Evolutionary conservation across 1,140 invertebrate genomes (phyloP).

Genomic region (Diplogasteroides magnus): DNA sequence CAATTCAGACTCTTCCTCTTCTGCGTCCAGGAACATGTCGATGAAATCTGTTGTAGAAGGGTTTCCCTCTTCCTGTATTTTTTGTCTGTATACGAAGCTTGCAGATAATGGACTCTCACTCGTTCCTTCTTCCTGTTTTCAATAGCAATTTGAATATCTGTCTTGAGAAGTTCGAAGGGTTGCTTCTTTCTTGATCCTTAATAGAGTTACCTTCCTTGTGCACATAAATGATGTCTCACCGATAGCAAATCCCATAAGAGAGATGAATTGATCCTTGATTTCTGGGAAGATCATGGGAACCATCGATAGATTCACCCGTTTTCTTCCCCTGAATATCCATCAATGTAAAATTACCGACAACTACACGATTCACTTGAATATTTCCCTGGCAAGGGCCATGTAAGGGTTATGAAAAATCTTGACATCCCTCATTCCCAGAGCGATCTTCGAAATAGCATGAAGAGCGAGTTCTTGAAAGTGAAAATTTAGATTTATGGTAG

Average conservation of each 20-base stretch:
- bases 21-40: slow-evolving; percentile 40
- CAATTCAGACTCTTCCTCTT: slow-evolving; percentile 16
- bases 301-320: not conserved
- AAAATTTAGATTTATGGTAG: too few relatives aligned
- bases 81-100: not conserved
- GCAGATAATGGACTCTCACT: not conserved
- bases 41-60: slow-evolving; percentile 37
- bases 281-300: not conserved
- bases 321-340: not conserved
- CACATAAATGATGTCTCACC: not conserved
- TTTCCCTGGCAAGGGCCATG: not conserved
- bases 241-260: not conserved
- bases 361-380: too few relatives aligned
- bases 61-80: not conserved
- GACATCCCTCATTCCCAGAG: slow-evolving; percentile 6
- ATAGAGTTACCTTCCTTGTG: not conserved
- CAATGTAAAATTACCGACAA: too few relatives aligned
- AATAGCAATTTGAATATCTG: not conserved
- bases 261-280: not conserved
- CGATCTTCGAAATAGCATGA: slow-evolving; percentile 11
- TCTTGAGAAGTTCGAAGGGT: not conserved
- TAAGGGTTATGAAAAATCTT: slow-evolving; percentile 18
- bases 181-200: not conserved
- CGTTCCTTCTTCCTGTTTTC: not conserved
- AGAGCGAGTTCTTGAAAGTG: slow-evolving; percentile 4